A percentile compares a stretch with the other conserved stretches of the same genome.
phyloP scores from a whole-genome alignment of 2,113 vertebrate genomes.

The Neoarius graeffei region DNA sequence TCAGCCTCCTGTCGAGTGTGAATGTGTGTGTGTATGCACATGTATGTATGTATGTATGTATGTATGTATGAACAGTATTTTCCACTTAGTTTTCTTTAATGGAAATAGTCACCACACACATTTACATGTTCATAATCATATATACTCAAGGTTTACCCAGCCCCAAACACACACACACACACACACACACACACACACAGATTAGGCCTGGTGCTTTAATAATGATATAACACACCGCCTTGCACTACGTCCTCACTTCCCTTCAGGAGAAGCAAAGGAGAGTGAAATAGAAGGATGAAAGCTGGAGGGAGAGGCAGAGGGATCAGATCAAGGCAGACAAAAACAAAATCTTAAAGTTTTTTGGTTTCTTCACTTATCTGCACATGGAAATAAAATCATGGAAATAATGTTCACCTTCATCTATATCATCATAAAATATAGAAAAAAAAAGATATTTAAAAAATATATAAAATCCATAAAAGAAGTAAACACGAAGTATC shows the following conservation, averaged over 20 bases:
- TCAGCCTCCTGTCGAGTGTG: conserved; percentile 10
- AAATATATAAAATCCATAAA: conserved; percentile 24
- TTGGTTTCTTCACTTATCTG: conserved; percentile 19
- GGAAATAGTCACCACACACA: neutral
- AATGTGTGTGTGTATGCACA: conserved; percentile 43
- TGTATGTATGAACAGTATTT: conserved; percentile 36
- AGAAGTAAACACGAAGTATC: neutral
- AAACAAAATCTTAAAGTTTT: no score
- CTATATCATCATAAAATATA: conserved; percentile 28
- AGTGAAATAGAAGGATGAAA: neutral
- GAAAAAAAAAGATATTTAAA: conserved; percentile 24
- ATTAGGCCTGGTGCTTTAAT: conserved; percentile 41
- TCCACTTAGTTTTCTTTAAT: neutral
- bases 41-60: conserved; percentile 46
- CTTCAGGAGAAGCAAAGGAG: conserved; percentile 19
- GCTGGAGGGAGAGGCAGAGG: conserved; percentile 21
- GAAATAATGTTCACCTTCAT: conserved; percentile 33
- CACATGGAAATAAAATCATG: conserved; percentile 27
- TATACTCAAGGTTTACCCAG: neutral
- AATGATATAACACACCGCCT: conserved; percentile 37
- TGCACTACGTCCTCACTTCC: conserved; percentile 36
- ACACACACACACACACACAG: conserved; percentile 30
- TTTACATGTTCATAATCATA: neutral
- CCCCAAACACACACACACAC: conserved; percentile 19
- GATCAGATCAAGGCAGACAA: neutral